These are phyloP conservation scores for Atlantisia rogersi DNA, from an alignment of 2,113 vertebrate genomes.

Conservation along the genomic window DNA sequence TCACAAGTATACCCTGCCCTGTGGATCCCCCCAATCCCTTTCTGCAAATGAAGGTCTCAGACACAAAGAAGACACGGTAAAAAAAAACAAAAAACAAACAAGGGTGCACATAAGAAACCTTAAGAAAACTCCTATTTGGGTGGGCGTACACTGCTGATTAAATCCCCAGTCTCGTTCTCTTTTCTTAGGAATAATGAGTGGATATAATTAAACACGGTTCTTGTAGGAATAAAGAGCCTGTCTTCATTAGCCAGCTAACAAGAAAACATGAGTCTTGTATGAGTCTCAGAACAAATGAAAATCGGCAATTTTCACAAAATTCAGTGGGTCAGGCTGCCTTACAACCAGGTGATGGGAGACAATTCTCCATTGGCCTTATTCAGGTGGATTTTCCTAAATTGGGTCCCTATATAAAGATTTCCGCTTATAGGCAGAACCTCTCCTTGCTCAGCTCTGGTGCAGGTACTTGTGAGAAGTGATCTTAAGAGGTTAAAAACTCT, in stretches of 20 bases:
- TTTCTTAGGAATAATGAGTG: background rate
- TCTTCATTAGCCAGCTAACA: background rate
- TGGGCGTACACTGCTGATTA: background rate
- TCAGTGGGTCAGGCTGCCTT: background rate
- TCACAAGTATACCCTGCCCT: too few species aligned
- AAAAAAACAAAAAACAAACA: background rate
- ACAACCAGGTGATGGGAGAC: background rate
- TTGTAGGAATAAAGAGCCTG: background rate
- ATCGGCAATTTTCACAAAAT: background rate
- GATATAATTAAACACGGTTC: background rate
- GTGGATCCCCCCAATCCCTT: background rate
- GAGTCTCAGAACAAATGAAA: background rate
- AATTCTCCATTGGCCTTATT: background rate
- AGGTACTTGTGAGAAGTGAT: too few species aligned
- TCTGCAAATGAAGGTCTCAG: background rate
- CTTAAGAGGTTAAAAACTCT: too few species aligned
- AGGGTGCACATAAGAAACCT: background rate
- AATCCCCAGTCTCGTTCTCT: fast-evolving
- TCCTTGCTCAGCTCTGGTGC: background rate
- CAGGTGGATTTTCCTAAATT: background rate
- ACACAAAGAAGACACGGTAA: background rate
- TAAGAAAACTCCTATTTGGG: background rate
- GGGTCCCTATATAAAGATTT: background rate
- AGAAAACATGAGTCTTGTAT: background rate
- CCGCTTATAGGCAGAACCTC: background rate